A percentile compares a stretch with the other conserved stretches of the same genome.
Evolutionary conservation across 2,888 invertebrate genomes (phyloP).

Genomic region (Palloptera scutellata): DNA sequence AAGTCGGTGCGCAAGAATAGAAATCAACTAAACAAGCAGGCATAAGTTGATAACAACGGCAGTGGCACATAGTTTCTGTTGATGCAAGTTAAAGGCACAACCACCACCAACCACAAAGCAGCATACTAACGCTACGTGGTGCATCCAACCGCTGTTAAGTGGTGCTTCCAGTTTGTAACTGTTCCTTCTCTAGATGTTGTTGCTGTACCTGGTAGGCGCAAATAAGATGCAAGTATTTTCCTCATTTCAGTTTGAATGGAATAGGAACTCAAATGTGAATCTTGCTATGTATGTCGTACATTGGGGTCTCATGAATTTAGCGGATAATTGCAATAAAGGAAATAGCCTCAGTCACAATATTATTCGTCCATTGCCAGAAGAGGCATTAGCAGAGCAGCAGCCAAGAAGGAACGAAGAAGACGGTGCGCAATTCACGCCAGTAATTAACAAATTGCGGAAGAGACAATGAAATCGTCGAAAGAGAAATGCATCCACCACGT

Average conservation of each 20-base stretch:
- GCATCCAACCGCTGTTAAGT: slow-evolving; percentile 22
- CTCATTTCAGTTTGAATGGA: neutral
- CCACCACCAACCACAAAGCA: too few species aligned
- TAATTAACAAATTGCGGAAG: slow-evolving; percentile 47
- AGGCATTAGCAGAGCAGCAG: neutral
- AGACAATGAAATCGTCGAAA: slow-evolving; percentile 42
- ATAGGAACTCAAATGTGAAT: too few species aligned
- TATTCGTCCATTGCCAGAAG: neutral
- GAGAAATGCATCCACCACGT: slow-evolving; percentile 31
- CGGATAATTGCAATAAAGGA: slow-evolving; percentile 45
- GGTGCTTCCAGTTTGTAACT: neutral
- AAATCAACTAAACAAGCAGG: too few species aligned
- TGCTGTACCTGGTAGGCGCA: slow-evolving; percentile 27
- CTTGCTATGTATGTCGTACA: too few species aligned
- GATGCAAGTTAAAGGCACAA: too few species aligned
- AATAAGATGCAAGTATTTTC: slow-evolving; percentile 39
- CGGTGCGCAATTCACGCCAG: slow-evolving; percentile 32
- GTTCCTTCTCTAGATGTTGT: slow-evolving; percentile 2
- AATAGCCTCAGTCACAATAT: slow-evolving; percentile 28
- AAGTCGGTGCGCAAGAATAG: too few species aligned
- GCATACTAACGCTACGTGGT: neutral
- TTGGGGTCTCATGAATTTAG: slow-evolving; percentile 39
- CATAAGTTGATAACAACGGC: too few species aligned
- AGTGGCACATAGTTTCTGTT: too few species aligned
- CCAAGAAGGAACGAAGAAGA: neutral